Percentiles rank a stretch among this genome's conserved stretches.
phyloP scores from a whole-genome alignment of 2,888 invertebrate genomes.

The Orchesella flavescens region DNA sequence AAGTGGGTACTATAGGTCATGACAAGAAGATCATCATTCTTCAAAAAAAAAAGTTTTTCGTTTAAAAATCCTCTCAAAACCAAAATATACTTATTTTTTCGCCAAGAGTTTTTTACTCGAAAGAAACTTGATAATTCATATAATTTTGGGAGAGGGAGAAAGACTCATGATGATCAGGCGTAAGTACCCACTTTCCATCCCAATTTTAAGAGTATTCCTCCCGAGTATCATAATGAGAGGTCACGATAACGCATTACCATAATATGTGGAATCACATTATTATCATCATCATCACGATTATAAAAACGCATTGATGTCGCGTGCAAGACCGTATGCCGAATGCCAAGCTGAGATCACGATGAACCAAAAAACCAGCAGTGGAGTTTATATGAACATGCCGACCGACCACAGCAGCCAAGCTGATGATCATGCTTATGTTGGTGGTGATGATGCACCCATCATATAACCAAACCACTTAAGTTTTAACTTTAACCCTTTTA shows the following conservation, averaged over 20 bases:
- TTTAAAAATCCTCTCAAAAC: not conserved
- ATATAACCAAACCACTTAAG: constrained; percentile 46
- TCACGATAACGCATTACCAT: constrained; percentile 41
- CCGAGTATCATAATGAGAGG: constrained; percentile 48
- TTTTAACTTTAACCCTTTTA: constrained; percentile 41
- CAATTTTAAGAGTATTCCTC: not conserved
- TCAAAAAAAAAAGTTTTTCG: not conserved
- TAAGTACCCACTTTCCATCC: constrained; percentile 39
- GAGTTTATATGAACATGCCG: constrained; percentile 23
- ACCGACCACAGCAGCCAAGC: constrained; percentile 37
- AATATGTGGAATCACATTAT: not conserved
- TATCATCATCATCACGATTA: not conserved
- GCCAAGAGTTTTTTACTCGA: constrained; percentile 1
- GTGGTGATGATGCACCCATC: constrained; percentile 5
- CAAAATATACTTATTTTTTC: not conserved
- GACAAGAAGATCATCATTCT: constrained; percentile 22
- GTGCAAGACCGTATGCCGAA: constrained; percentile 70
- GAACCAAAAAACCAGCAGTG: constrained; percentile 26
- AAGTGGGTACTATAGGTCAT: constrained; percentile 39
- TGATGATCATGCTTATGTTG: constrained; percentile 1
- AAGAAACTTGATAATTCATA: constrained; percentile 2
- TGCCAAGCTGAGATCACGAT: constrained; percentile 57
- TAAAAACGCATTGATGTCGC: constrained; percentile 56
- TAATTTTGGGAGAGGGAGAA: constrained; percentile 6
- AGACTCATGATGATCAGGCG: not conserved